Base-by-base conservation (phyloP, 2,113 vertebrate species). In the Eptatretus burgeri region DNA sequence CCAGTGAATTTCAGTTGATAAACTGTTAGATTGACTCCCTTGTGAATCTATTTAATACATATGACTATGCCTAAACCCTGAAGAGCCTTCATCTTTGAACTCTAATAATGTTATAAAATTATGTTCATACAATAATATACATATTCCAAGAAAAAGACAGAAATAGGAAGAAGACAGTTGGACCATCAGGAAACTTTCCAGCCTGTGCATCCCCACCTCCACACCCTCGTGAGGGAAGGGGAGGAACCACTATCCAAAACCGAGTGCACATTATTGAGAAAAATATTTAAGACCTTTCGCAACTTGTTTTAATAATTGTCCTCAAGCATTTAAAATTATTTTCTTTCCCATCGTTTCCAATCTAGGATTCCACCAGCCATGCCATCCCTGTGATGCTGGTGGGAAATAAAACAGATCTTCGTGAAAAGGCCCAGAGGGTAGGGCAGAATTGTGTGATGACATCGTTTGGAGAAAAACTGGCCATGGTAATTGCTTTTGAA, bases 301-400 rank as follows among this genome's bases (percentile, higher is more conserved):
- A 41, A 41, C 27, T n/a, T 41, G 27, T 41, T 41, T 41, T 41
- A 41, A 41, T 41, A 41, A 41, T 41, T 41, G 27, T 41, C 27
- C 27, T 41, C 27, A 41, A 41, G 27, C 27, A 41, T 41, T 41
- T 41, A 41, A 41, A 41, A 41, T 41, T 41, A 41, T 41, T 41
- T 41, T 41, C 27, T 41, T 41, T 41, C 3, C 7, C 3, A 41
- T 41, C 7, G 27, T 41, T 41, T 41, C 27, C 27, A 41, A 9
- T 62, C 13, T 68, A 98, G 89, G 89, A 88, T 72, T 73, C 84
- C 18, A 76, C 81, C 51, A 75, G 71, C 0, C 78, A 83, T 18
- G 76, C 76, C 63, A 76, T 94, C 74, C 85, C 91, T 66, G 84
- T 95, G 72, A 96, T 96, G 85, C 73, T 96, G 64, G 82, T 96